Percentiles rank a stretch among this genome's conserved stretches.
These are phyloP conservation scores for Tetramorium parvispinum DNA, from an alignment of 1,140 invertebrate species.

Conservation along the genomic window DNA sequence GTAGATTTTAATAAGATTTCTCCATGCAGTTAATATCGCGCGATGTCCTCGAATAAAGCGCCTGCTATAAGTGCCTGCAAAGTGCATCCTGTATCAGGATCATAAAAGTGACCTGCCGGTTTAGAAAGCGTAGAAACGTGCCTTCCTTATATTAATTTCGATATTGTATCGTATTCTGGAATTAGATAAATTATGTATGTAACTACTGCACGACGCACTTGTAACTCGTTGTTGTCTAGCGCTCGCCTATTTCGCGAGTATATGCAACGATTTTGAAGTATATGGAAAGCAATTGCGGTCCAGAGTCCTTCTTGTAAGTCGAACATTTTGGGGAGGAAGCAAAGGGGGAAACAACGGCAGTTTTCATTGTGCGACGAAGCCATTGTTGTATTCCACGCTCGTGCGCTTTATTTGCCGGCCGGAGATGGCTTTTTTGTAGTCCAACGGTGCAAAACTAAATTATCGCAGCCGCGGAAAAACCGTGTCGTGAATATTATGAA, in stretches of 20 bases:
- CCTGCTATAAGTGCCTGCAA: constrained; percentile 49
- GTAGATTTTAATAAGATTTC: constrained; percentile 78
- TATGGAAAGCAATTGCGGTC: not conserved
- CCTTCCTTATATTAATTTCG: not conserved
- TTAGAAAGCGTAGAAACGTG: not conserved
- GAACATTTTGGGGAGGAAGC: constrained; percentile 21
- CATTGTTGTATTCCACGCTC: constrained; percentile 46
- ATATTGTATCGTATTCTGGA: not conserved
- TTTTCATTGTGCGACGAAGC: constrained; percentile 37
- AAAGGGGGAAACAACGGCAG: constrained; percentile 16
- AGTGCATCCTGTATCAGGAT: constrained; percentile 50
- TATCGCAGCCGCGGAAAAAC: constrained; percentile 60
- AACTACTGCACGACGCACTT: not conserved
- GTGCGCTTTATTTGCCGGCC: constrained; percentile 60
- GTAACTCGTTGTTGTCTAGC: no score
- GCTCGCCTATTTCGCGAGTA: not conserved
- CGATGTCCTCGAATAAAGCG: constrained; percentile 64
- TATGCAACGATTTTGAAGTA: constrained; percentile 1
- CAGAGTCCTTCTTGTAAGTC: constrained; percentile 50
- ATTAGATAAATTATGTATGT: not conserved
- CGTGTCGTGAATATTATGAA: constrained; percentile 61
- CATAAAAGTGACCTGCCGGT: constrained; percentile 8
- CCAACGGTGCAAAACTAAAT: constrained; percentile 64
- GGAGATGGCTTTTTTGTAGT: constrained; percentile 58
- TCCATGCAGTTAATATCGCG: constrained; percentile 69